Percentiles rank a stretch among this genome's conserved stretches.
Conservation (phyloP, 2,888 invertebrate genomes). For the Melanostoma scalare region DNA sequence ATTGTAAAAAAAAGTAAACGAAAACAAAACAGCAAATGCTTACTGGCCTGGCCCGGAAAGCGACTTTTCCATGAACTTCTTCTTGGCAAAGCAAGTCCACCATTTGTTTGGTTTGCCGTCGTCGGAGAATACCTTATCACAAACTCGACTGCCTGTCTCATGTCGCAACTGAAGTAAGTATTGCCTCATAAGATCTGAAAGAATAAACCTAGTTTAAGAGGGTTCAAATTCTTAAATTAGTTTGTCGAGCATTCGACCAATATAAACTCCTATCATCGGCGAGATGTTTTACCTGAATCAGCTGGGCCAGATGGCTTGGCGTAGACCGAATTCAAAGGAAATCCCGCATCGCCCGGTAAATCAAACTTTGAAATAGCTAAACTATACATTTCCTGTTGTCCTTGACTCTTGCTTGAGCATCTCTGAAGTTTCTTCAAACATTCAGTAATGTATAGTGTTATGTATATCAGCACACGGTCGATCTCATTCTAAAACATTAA, state of each 20-base stretch:
- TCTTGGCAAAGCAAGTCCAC: constrained; percentile 99
- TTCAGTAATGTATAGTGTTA: constrained; percentile 98
- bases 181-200: constrained; percentile 92
- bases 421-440: constrained; percentile 97
- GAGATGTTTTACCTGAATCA: constrained; percentile 91
- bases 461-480: constrained; percentile 97
- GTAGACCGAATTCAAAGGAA: constrained; percentile 97
- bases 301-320: constrained; percentile 90
- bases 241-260: no score
- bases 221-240: no score
- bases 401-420: constrained; percentile 94
- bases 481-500: constrained; percentile 91
- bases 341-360: constrained; percentile 97
- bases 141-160: constrained; percentile 95
- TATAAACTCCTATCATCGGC: background rate
- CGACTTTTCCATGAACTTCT: constrained; percentile 99
- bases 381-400: constrained; percentile 97
- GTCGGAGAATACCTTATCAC: constrained; percentile 94
- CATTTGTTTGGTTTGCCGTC: constrained; percentile 99
- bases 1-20: constrained; percentile 19
- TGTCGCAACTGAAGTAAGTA: constrained; percentile 97
- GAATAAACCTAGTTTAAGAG: background rate
- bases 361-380: constrained; percentile 97
- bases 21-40: constrained; percentile 28
- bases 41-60: constrained; percentile 83